Evolutionary conservation across 2,797 vertebrate genomes (phyloP).

Genomic region (Sylvia borin): DNA sequence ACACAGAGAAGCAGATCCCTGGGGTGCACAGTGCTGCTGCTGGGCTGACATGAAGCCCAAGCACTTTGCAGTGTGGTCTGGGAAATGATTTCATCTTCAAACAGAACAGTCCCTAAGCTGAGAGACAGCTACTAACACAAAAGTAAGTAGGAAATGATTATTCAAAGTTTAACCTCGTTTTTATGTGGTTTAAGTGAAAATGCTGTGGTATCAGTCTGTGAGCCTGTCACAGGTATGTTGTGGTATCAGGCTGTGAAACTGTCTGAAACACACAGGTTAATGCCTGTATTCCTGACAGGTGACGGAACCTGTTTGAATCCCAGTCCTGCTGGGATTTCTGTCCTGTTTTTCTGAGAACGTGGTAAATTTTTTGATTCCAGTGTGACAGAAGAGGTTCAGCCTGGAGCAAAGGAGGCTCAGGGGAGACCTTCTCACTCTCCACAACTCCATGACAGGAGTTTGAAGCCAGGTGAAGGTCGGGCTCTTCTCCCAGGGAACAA

Average conservation of each 20-base stretch:
- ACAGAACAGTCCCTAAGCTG: neutral
- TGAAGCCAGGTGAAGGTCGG: rapidly evolving
- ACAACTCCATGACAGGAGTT: neutral
- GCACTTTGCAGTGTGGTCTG: neutral
- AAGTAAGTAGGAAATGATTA: neutral
- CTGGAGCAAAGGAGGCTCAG: neutral
- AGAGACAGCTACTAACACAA: neutral
- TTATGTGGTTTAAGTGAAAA: neutral
- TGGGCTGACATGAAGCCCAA: neutral
- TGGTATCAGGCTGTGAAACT: neutral
- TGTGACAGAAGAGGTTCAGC: neutral
- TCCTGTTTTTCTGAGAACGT: neutral
- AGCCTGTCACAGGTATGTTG: neutral
- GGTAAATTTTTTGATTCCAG: neutral
- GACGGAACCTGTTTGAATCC: neutral
- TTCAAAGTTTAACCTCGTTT: neutral
- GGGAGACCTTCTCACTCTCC: neutral
- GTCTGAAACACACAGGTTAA: neutral
- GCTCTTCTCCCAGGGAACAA: neutral
- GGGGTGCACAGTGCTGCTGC: neutral
- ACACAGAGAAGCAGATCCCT: neutral
- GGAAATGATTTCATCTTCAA: neutral
- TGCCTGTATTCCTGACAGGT: neutral
- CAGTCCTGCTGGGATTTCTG: neutral
- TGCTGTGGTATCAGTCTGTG: neutral